Evolutionary conservation across 2,797 vertebrate species (phyloP).

Genomic region (Hafferia zeledoni): DNA sequence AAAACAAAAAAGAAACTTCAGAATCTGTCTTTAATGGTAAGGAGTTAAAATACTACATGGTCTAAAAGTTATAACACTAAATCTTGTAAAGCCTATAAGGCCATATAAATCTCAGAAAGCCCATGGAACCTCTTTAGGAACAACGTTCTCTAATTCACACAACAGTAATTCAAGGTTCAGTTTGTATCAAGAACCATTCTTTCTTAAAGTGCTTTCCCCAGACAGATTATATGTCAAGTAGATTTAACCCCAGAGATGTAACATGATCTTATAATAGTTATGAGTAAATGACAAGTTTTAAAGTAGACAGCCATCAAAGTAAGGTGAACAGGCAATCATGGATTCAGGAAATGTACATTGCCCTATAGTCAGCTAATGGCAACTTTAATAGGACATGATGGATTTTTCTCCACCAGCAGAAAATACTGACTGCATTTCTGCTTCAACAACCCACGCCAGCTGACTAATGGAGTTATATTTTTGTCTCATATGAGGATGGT

Average conservation of each 20-base stretch:
- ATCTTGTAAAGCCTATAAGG: not conserved
- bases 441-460: slow-evolving; percentile 67
- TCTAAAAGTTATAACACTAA: not conserved
- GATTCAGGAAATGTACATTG: slow-evolving; percentile 58
- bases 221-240: slow-evolving; percentile 24
- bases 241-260: slow-evolving; percentile 56
- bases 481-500: slow-evolving; percentile 51
- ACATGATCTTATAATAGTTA: slow-evolving; percentile 45
- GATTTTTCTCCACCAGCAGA: slow-evolving; percentile 63
- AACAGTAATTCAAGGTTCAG: slow-evolving; percentile 29
- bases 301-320: slow-evolving; percentile 55
- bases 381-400: slow-evolving; percentile 68
- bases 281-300: slow-evolving; percentile 64
- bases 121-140: not conserved
- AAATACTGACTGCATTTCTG: slow-evolving; percentile 70
- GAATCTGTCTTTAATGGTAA: not conserved
- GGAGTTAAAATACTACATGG: not conserved
- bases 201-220: slow-evolving; percentile 40
- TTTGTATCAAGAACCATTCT: not conserved
- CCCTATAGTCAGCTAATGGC: slow-evolving; percentile 56
- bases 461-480: slow-evolving; percentile 76
- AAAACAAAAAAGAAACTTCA: not conserved
- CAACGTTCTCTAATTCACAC: not conserved
- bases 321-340: slow-evolving; percentile 23
- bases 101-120: not conserved